Base-by-base conservation (phyloP, 2,797 vertebrate species). In the Peromyscus aztecus region DNA sequence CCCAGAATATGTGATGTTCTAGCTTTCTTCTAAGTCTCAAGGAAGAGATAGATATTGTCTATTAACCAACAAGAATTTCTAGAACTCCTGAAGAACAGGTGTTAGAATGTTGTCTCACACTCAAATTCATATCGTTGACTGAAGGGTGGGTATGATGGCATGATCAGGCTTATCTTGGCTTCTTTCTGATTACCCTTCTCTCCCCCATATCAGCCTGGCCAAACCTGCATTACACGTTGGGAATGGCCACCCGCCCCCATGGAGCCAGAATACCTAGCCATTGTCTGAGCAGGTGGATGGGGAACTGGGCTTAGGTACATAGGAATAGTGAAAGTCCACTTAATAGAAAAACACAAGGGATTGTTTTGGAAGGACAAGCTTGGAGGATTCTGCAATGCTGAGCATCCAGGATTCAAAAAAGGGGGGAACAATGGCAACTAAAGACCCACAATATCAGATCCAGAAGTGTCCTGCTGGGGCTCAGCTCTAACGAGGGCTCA, bases 1-100 rank as follows among this genome's bases (percentile, higher is more conserved):
- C 37, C 69, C 89, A 77, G 65, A 84, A 91, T 90, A 49, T 11
- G 3, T 29, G 76, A 43, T 80, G n/a, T 31, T 89, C 95, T 6
- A 52, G 55, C 40, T 76, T 94, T 76, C 89, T 65, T 40, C n/a
- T 61, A 55, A 52, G 83, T 89, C 83, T 46, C 10, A 0, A 40
- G 89, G 21, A 40, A 94, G 52, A 83, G 12, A 49, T 27, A 46
- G 59, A 10, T 19, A 63, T 21, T 81, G 69, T 49, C 63, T 61
- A 16, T 85, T 83, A 69, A 83, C 65, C 77, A 88, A 19, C 78
- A 81, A 92, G 88, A 76, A 31, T 90, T 94, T 92, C 65, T 87
- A 89, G 84, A 89, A 80, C 37, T 52, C 37, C 10, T 63, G 46
- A 86, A 2, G 19, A 43, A 13, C 17, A 1, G 17, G 19, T 4